These are phyloP conservation scores for Tridacna crocea DNA, from an alignment of 2,888 invertebrate genomes.

Conservation along the genomic window DNA sequence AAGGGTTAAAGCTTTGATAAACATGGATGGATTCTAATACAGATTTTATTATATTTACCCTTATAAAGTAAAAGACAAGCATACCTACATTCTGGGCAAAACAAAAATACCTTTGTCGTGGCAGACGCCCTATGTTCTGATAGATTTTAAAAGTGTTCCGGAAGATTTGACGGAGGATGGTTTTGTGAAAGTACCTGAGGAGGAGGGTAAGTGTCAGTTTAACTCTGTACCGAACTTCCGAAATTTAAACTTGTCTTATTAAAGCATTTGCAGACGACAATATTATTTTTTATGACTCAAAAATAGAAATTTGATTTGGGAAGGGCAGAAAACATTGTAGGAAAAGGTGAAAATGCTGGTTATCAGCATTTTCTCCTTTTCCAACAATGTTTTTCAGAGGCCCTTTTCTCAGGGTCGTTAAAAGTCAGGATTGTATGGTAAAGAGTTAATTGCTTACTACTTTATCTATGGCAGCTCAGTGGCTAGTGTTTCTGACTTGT, in stretches of 20 bases:
- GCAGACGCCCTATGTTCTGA: conserved; percentile 34
- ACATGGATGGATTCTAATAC: neutral
- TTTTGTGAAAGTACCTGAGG: conserved; percentile 1
- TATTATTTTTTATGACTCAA: no score
- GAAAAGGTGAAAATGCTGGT: no score
- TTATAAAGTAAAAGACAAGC: neutral
- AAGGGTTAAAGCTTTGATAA: no score
- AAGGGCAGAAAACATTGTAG: no score
- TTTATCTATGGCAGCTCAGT: no score
- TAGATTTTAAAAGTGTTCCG: conserved; percentile 39
- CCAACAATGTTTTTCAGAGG: no score
- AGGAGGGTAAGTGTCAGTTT: conserved; percentile 2
- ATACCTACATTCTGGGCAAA: conserved; percentile 27
- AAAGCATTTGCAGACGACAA: no score
- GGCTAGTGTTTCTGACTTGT: neutral
- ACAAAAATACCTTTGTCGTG: conserved; percentile 34
- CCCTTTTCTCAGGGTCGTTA: no score
- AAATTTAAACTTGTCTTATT: neutral
- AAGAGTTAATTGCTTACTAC: no score
- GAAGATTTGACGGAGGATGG: conserved; percentile 21
- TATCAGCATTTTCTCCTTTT: no score
- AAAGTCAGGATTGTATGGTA: no score
- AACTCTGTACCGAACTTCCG: neutral
- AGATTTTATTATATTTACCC: neutral
- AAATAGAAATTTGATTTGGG: no score